Percentiles rank a stretch among this genome's conserved stretches.
Conservation (phyloP, 2,113 vertebrate species). For the Pongo abelii region DNA sequence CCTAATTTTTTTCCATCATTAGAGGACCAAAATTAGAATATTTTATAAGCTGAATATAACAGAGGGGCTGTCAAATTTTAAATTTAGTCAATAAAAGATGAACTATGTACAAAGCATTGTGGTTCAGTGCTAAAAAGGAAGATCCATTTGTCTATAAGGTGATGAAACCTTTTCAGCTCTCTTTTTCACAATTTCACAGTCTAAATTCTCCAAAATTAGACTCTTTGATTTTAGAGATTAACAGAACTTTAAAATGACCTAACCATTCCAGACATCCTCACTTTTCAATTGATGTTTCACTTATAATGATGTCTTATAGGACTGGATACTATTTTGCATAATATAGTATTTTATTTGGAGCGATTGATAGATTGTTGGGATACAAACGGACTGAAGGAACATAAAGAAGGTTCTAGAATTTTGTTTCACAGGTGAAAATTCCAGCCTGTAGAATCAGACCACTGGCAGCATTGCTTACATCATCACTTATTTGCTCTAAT, state of each 20-base stretch:
- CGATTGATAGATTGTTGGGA: neutral
- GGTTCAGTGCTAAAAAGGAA: neutral
- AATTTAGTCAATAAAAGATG: neutral
- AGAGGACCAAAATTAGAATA: neutral
- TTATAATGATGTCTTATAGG: neutral
- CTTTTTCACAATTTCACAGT: slow-evolving; percentile 1
- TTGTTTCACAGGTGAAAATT: neutral
- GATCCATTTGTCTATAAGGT: neutral
- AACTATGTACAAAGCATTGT: neutral
- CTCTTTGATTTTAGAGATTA: neutral
- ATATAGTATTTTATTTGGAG: neutral
- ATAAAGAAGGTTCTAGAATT: neutral
- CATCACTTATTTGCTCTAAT: neutral
- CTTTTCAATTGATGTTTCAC: neutral
- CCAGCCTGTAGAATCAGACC: neutral
- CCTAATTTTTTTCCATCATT: neutral
- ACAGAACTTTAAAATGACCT: neutral
- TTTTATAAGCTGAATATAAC: neutral
- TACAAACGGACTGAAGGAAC: neutral
- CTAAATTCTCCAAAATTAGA: neutral
- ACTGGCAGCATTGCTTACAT: neutral
- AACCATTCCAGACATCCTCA: neutral
- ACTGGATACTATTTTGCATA: neutral
- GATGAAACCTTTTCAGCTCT: neutral
- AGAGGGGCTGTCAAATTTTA: neutral